Evolutionary conservation across 2,888 invertebrate genomes (phyloP).

Genomic region (Aethes cnicana): DNA sequence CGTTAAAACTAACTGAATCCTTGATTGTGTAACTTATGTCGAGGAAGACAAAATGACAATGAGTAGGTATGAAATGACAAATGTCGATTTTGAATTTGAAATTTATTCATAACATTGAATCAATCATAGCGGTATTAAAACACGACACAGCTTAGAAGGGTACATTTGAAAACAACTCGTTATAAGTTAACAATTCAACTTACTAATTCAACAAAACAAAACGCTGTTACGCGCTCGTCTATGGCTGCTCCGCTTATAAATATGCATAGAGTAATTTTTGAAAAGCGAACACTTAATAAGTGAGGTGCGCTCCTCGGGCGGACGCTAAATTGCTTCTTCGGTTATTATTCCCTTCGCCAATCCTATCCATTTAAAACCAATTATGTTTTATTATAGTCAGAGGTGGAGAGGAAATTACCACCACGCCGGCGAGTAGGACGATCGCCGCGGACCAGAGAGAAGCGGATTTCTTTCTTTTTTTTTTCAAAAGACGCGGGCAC

Average conservation of each 20-base stretch:
- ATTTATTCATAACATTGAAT: no score
- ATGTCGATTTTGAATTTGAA: no score
- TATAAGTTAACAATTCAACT: no score
- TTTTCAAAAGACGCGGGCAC: conserved; percentile 49
- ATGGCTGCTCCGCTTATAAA: conserved; percentile 56
- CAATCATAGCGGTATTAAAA: no score
- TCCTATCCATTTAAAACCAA: conserved; percentile 80
- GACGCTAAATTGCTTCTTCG: conserved; percentile 64
- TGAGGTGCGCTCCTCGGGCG: conserved; percentile 52
- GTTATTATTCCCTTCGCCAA: conserved; percentile 72
- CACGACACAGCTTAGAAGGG: no score
- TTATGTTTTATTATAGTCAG: conserved; percentile 75
- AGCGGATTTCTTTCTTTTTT: conserved; percentile 47
- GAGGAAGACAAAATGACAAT: no score
- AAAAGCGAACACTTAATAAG: conserved; percentile 56
- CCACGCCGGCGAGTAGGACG: conserved; percentile 50
- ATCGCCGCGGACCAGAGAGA: conserved; percentile 55
- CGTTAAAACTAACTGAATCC: no score
- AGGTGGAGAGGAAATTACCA: conserved; percentile 47
- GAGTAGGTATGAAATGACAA: no score
- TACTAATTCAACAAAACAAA: conserved; percentile 19
- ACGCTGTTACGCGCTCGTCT: conserved; percentile 35
- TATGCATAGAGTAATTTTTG: conserved; percentile 70
- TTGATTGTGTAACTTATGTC: no score
- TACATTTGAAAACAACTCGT: no score